Percentiles rank a stretch among this genome's conserved stretches.
Conservation (phyloP, 1,140 invertebrate species). For the Gerris buenoi region DNA sequence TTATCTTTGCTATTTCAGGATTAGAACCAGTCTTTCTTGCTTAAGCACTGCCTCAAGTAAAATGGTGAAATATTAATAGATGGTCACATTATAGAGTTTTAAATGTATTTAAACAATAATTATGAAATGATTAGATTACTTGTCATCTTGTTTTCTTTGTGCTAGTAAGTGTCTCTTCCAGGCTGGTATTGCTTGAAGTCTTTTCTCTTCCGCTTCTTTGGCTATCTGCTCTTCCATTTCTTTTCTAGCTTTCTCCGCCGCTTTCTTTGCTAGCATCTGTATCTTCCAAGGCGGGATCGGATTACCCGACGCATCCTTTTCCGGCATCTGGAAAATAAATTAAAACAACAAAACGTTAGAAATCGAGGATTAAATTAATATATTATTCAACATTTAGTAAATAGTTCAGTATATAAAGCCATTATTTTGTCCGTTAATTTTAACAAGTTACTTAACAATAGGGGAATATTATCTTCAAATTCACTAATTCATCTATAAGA, state of each 20-base stretch:
- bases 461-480: too few relatives aligned
- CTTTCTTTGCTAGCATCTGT: slow-evolving; percentile 84
- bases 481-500: too few relatives aligned
- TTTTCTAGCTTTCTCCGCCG: slow-evolving; percentile 76
- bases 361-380: neutral
- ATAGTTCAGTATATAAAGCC: too few relatives aligned
- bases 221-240: slow-evolving; percentile 72
- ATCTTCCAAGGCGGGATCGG: slow-evolving; percentile 83
- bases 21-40: too few relatives aligned
- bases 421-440: too few relatives aligned
- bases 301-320: slow-evolving; percentile 73
- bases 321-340: slow-evolving; percentile 52
- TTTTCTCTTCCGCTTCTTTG: slow-evolving; percentile 66
- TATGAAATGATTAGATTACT: neutral
- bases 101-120: too few relatives aligned
- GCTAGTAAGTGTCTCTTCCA: slow-evolving; percentile 82
- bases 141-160: slow-evolving; percentile 40
- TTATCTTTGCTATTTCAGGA: too few relatives aligned
- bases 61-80: too few relatives aligned
- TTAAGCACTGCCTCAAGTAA: too few relatives aligned
- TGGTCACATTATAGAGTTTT: too few relatives aligned
- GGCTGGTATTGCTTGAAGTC: slow-evolving; percentile 70
- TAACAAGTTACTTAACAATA: neutral
- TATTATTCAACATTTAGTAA: too few relatives aligned
- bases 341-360: neutral